Conservation (phyloP, 2,797 vertebrate species). For the Chrosomus eos region DNA sequence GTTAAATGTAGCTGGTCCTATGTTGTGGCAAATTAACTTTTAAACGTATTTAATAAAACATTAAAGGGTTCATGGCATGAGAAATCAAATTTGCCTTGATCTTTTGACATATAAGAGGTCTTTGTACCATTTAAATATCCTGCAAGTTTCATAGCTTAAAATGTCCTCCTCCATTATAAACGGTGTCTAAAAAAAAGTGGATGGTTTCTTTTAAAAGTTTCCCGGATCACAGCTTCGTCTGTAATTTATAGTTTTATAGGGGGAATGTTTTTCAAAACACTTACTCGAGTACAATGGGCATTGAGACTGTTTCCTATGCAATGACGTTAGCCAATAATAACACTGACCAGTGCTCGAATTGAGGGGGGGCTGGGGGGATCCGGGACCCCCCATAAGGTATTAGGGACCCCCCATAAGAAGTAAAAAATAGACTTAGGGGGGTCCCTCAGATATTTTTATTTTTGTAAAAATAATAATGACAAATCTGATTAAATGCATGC, state of each 20-base stretch:
- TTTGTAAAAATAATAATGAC: no score
- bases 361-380: no score
- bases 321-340: not conserved
- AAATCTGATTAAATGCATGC: no score
- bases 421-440: no score
- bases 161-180: not conserved
- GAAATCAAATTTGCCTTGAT: not conserved
- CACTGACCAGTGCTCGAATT: no score
- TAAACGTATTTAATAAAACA: not conserved
- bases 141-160: not conserved
- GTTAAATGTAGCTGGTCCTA: not conserved
- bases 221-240: not conserved
- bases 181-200: not conserved
- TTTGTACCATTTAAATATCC: not conserved
- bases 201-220: not conserved
- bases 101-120: not conserved
- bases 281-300: not conserved
- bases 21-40: not conserved
- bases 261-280: not conserved
- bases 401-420: no score
- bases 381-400: no score
- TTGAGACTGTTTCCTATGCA: not conserved
- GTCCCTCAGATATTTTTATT: no score
- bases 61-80: not conserved
- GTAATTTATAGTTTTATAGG: not conserved